Evolutionary conservation across 2,888 invertebrate genomes (phyloP), one percentile per base, ranked within the genome.

Genomic region (Synanthedon andrenaeformis): DNA sequence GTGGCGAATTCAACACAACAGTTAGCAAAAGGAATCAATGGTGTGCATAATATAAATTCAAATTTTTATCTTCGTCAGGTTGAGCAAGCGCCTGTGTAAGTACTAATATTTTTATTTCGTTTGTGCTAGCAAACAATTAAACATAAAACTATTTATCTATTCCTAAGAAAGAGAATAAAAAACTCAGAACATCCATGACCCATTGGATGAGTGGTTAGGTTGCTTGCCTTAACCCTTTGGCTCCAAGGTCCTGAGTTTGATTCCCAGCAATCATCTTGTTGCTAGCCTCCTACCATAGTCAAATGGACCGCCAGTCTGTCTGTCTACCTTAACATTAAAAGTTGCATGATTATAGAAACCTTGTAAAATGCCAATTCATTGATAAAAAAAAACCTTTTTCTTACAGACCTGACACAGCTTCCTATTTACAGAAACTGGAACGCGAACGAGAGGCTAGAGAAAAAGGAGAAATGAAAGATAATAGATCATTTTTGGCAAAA

Each of bases 401-500:
- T 17, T 49, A 12, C 74, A 94, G 94, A 49, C 98, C 98, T 42
- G 98, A 99, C 64, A 98, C 98, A n/a, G 94, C 96, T 51, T 92
- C 94, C 3, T 99, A 96, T 69, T 94, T 99, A 62, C 96, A 97
- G 73, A 97, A 97, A 79, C 74, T 98, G 52, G 98, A 98, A 73
- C 89, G 94, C 55, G 98, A 99, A 78, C 92, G 95, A 64, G 94
- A 95, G 78, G 94, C 95, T 1, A 91, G 94, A 62, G 96, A 97
- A 72, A 92, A 94, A 58, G 95, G 96, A 19, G 96, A 97, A 66
- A 89, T 93, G 19, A 96, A 96, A 70, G 99, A 99, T 74, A 98
- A 97, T 76, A 89, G 97, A 70, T 97, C 98, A 51, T 98, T 99
- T 84, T 90, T 99, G 63, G 96, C 96, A 3, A 99, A 98, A 98